These are phyloP conservation scores for Dunckerocampus dactyliophorus DNA, from an alignment of 2,113 vertebrate species.

Conservation along the genomic window DNA sequence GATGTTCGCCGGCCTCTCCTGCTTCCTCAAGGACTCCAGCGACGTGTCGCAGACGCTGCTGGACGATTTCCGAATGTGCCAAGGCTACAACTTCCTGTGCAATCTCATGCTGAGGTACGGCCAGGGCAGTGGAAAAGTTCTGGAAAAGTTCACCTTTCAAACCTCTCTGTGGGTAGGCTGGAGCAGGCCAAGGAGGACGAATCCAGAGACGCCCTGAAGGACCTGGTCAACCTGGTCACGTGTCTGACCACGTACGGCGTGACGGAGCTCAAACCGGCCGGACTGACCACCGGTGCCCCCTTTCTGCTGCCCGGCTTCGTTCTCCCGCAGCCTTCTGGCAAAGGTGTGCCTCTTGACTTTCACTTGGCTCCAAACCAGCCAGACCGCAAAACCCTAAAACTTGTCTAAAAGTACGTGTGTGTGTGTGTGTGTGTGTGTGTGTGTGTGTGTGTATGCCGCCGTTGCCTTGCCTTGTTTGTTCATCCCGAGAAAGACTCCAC, in stretches of 20 bases:
- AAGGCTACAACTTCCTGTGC: slow-evolving; percentile 94
- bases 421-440: no score
- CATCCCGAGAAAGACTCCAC: background rate
- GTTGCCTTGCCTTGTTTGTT: no score
- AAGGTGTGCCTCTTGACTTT: slow-evolving; percentile 74
- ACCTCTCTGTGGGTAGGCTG: slow-evolving; percentile 71
- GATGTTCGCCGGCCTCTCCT: slow-evolving; percentile 97
- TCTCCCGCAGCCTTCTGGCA: slow-evolving; percentile 90
- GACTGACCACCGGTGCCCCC: slow-evolving; percentile 90
- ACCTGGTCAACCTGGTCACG: slow-evolving; percentile 94
- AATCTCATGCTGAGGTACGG: slow-evolving; percentile 93
- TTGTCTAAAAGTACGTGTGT: no score
- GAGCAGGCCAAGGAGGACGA: slow-evolving; percentile 96
- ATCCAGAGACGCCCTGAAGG: slow-evolving; percentile 92
- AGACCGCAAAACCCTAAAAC: no score
- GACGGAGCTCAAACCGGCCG: slow-evolving; percentile 89
- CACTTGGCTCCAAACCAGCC: background rate
- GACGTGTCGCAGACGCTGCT: slow-evolving; percentile 92
- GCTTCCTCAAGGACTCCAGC: slow-evolving; percentile 98
- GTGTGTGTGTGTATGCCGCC: no score
- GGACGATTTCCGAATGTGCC: slow-evolving; percentile 97
- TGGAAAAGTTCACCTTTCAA: no score
- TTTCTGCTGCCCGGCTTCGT: slow-evolving; percentile 93
- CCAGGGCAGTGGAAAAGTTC: no score
- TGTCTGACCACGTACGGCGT: slow-evolving; percentile 91